Percentiles rank a stretch among this genome's conserved stretches.
These are phyloP conservation scores for Drosophila paranaensis DNA, from an alignment of 2,888 invertebrate genomes.

Conservation along the genomic window DNA sequence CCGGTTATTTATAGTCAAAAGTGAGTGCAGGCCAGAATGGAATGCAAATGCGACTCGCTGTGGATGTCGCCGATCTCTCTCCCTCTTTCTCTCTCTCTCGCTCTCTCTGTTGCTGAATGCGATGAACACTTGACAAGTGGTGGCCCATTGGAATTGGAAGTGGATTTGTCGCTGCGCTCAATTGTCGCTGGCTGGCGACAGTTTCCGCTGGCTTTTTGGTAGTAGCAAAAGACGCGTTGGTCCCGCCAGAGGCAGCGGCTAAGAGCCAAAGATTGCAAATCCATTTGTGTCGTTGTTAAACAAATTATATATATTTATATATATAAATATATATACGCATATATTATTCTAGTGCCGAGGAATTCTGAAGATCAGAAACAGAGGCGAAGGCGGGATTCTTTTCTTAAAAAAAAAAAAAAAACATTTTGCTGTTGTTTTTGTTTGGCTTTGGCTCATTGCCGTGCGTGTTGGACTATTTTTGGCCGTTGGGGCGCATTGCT, in stretches of 20 bases:
- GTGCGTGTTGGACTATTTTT: slow-evolving; percentile 73
- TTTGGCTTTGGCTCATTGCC: slow-evolving; percentile 70
- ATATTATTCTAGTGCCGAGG: slow-evolving; percentile 3
- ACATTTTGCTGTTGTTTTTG: slow-evolving; percentile 8
- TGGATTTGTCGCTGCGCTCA: slow-evolving; percentile 40
- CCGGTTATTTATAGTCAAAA: slow-evolving; percentile 72
- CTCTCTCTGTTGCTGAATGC: slow-evolving; percentile 41
- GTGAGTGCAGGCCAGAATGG: slow-evolving; percentile 63
- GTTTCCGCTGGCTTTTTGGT: slow-evolving; percentile 37
- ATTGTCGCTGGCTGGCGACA: slow-evolving; percentile 62
- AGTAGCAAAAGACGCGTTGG: slow-evolving; percentile 71
- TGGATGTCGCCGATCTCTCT: background rate
- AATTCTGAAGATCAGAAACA: slow-evolving; percentile 6
- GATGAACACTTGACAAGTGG: slow-evolving; percentile 81
- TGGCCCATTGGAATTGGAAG: slow-evolving; percentile 59
- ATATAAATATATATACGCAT: slow-evolving; percentile 20
- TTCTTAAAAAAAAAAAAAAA: background rate
- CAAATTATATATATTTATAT: slow-evolving; percentile 35
- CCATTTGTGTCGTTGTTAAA: slow-evolving; percentile 34
- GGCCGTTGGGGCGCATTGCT: slow-evolving; percentile 57
- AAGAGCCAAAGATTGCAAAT: slow-evolving; percentile 26
- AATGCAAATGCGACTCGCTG: slow-evolving; percentile 56
- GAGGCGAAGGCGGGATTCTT: slow-evolving; percentile 9
- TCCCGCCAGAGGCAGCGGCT: slow-evolving; percentile 42
- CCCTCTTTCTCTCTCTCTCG: background rate